Percentiles rank a stretch among this genome's conserved stretches.
These are phyloP conservation scores for Sigmodon hispidus DNA, from an alignment of 2,113 vertebrate species.

Conservation along the genomic window DNA sequence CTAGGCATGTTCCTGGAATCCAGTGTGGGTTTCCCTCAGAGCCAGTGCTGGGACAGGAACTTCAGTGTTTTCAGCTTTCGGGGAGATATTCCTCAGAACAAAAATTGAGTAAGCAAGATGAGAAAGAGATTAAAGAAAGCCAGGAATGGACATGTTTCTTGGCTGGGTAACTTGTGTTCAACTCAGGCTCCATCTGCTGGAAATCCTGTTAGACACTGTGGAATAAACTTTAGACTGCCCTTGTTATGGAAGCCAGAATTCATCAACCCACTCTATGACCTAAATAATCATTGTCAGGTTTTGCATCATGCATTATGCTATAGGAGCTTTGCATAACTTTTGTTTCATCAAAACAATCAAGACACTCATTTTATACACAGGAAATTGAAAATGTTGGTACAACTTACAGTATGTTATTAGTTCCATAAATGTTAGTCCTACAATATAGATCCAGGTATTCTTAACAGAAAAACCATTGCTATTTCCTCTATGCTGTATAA, in stretches of 20 bases:
- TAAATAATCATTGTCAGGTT: not conserved
- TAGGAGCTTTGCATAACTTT: slow-evolving; percentile 13
- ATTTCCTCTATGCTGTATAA: not conserved
- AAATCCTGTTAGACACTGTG: not conserved
- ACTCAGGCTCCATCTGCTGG: not conserved
- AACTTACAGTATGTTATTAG: not conserved
- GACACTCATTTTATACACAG: not conserved
- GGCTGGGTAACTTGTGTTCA: not conserved
- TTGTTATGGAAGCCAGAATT: not conserved
- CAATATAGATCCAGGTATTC: not conserved
- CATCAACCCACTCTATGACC: not conserved
- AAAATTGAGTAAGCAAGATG: not conserved
- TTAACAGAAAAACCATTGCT: not conserved
- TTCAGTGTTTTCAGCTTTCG: not conserved
- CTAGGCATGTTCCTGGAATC: not conserved
- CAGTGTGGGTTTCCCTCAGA: not conserved
- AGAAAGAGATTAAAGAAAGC: not conserved
- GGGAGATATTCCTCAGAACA: not conserved
- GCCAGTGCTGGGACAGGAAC: not conserved
- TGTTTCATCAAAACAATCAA: slow-evolving; percentile 40
- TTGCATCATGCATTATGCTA: not conserved
- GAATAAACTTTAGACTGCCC: not conserved
- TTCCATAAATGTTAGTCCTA: not conserved
- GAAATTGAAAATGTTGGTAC: slow-evolving; percentile 35
- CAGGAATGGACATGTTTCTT: not conserved